phyloP scores from a whole-genome alignment of 2,888 invertebrate species.

The Cecidostiba fungosa region DNA sequence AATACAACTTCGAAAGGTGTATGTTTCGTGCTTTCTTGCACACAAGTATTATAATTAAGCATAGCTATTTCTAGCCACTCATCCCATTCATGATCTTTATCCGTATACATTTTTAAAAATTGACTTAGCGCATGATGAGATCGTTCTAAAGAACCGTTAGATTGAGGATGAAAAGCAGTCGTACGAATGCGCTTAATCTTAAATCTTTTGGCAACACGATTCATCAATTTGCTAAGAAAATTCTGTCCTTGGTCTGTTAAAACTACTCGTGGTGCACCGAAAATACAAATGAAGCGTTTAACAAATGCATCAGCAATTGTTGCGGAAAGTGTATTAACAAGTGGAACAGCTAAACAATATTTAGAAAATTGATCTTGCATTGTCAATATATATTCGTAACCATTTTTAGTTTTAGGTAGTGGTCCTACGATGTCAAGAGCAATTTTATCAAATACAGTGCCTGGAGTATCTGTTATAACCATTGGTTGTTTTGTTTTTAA shows the following conservation, averaged over 20 bases:
- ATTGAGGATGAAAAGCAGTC: constrained; percentile 64
- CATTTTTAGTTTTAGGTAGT: constrained; percentile 45
- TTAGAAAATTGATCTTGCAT: constrained; percentile 59
- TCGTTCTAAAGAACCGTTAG: constrained; percentile 65
- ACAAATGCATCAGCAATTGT: constrained; percentile 65
- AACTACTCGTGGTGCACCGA: constrained; percentile 61
- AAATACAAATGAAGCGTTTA: constrained; percentile 63
- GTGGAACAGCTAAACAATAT: constrained; percentile 32
- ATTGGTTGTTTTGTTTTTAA: constrained; percentile 5
- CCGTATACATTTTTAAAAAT: constrained; percentile 64
- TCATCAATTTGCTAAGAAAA: constrained; percentile 64
- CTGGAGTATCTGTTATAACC: constrained; percentile 62
- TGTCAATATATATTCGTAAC: constrained; percentile 64
- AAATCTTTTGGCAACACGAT: constrained; percentile 62
- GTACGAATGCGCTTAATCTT: constrained; percentile 63
- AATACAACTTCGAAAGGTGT: constrained; percentile 56
- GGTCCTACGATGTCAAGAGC: constrained; percentile 64
- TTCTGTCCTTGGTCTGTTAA: constrained; percentile 67
- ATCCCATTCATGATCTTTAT: constrained; percentile 61
- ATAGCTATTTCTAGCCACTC: constrained; percentile 63
- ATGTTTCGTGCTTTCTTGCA: constrained; percentile 47
- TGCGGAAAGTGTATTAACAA: constrained; percentile 58
- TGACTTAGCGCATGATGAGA: constrained; percentile 63
- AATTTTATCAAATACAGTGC: constrained; percentile 59
- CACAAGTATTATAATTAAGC: constrained; percentile 53